phyloP scores from a whole-genome alignment of 2,797 vertebrate species.

The Hippoglossus hippoglossus region DNA sequence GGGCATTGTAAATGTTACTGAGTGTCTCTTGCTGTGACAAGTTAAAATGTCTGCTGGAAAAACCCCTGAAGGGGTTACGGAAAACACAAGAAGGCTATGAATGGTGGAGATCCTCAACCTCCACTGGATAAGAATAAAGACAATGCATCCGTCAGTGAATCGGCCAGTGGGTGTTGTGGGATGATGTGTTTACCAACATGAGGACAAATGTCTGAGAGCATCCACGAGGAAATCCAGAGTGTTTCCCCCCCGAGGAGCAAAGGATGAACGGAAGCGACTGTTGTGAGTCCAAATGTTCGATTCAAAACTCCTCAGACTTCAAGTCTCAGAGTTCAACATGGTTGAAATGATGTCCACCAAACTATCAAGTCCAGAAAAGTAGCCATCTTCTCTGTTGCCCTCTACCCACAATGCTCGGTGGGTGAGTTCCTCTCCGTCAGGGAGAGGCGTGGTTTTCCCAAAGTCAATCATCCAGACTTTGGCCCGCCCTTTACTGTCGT shows the following conservation, averaged over 20 bases:
- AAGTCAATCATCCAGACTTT: constrained; percentile 99
- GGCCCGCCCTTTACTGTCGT: constrained; percentile 92
- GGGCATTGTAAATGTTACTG: no score
- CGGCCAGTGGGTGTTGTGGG: not conserved
- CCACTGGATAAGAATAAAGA: constrained; percentile 3
- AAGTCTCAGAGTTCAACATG: constrained; percentile 81
- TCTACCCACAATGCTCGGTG: constrained; percentile 91
- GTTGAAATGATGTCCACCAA: constrained; percentile 91
- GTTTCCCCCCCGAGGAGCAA: constrained; percentile 32
- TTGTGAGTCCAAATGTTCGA: constrained; percentile 45
- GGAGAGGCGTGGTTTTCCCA: constrained; percentile 95
- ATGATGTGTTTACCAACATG: constrained; percentile 35
- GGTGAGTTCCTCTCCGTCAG: constrained; percentile 90
- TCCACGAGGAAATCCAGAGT: constrained; percentile 40
- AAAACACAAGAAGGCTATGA: constrained; percentile 2
- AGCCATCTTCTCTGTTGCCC: constrained; percentile 97
- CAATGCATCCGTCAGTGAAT: constrained; percentile 12
- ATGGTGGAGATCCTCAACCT: constrained; percentile 1
- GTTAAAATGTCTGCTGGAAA: constrained; percentile 20
- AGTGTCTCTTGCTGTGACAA: constrained; percentile 11
- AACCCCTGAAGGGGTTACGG: not conserved
- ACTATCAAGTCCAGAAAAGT: constrained; percentile 94
- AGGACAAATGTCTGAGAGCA: constrained; percentile 22
- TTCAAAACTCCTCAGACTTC: constrained; percentile 36
- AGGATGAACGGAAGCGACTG: constrained; percentile 46